Evolutionary conservation across 2,113 vertebrate genomes (phyloP).

Genomic region (Glaucidium brasilianum): DNA sequence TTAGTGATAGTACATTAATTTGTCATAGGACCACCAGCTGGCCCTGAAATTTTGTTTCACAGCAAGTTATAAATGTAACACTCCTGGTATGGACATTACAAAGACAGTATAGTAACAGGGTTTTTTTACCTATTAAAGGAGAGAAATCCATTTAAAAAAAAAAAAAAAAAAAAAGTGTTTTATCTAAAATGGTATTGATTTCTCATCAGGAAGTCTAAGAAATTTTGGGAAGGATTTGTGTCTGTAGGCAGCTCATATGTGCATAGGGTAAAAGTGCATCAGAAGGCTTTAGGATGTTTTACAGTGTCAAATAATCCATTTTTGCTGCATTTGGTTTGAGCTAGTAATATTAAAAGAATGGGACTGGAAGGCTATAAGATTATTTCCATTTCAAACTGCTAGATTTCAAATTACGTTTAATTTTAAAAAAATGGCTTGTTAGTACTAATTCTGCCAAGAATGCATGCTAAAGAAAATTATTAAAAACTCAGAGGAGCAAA

Average conservation of each 20-base stretch:
- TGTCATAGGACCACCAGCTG: not conserved
- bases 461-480: not conserved
- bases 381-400: not conserved
- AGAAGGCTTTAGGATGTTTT: not conserved
- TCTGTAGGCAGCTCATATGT: fast-evolving
- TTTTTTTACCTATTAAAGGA: not conserved
- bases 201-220: not conserved
- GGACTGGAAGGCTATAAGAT: not conserved
- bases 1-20: not conserved
- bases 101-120: not conserved
- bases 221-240: not conserved
- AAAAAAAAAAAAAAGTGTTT: not conserved
- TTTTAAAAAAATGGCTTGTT: not conserved
- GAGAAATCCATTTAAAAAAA: not conserved
- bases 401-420: not conserved
- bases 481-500: not conserved
- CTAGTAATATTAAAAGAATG: not conserved
- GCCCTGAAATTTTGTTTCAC: not conserved
- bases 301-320: not conserved
- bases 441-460: not conserved
- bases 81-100: not conserved
- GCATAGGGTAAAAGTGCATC: not conserved
- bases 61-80: not conserved
- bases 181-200: not conserved
- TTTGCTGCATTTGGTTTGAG: not conserved